Conservation (phyloP, 1,140 invertebrate genomes). For the Sycophaga agraensis region DNA sequence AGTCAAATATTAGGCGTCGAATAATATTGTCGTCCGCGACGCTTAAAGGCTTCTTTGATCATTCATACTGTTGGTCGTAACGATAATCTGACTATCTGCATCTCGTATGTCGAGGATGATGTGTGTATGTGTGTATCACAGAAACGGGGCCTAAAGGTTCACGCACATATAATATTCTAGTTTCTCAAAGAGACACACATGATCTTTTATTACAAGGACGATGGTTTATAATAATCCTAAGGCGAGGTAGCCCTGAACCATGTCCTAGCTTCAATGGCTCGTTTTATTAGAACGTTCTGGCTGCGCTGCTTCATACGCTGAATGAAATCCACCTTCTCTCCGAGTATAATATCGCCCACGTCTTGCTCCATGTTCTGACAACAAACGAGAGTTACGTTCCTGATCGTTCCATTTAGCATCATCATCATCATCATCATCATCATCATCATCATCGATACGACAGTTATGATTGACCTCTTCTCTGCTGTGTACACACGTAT, state of each 20-base stretch:
- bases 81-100: too few species aligned
- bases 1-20: background rate
- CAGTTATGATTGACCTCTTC: conserved; percentile 31
- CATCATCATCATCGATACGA: conserved; percentile 18
- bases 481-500: conserved; percentile 28
- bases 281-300: conserved; percentile 50
- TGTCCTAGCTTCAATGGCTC: conserved; percentile 49
- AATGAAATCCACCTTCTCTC: conserved; percentile 50
- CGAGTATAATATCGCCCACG: conserved; percentile 38
- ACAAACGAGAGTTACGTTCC: conserved; percentile 48
- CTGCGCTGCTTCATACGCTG: conserved; percentile 53
- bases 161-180: background rate
- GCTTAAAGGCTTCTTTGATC: background rate
- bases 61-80: background rate
- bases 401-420: conserved; percentile 33
- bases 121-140: conserved; percentile 10
- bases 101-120: too few species aligned
- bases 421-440: conserved; percentile 26
- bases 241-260: conserved; percentile 39
- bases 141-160: background rate
- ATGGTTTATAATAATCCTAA: conserved; percentile 1
- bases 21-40: background rate
- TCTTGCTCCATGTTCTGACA: conserved; percentile 44
- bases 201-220: background rate
- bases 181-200: background rate